Conservation (phyloP, 2,888 invertebrate genomes). For the Halocaridina rubra region DNA sequence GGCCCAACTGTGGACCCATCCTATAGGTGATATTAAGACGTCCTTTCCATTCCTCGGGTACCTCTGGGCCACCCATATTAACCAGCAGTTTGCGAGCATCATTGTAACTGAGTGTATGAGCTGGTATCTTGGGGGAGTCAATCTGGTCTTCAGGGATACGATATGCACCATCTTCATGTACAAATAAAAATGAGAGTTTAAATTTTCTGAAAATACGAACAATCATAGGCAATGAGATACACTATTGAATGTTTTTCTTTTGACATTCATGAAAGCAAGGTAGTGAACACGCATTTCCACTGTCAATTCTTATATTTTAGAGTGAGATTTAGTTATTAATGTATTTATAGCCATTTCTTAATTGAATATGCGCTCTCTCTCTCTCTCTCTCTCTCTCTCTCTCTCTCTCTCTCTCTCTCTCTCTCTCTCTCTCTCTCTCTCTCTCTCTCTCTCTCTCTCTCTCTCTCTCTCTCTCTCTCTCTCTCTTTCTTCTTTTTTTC, state of each 20-base stretch:
- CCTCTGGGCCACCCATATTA: slow-evolving; percentile 5
- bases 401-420: not conserved
- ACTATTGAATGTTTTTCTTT: not conserved
- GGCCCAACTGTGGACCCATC: slow-evolving; percentile 12
- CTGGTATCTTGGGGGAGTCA: slow-evolving; percentile 18
- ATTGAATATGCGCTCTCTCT: not conserved
- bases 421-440: too few species aligned
- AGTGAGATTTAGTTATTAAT: not conserved
- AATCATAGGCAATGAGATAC: not conserved
- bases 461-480: too few species aligned
- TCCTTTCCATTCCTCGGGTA: not conserved
- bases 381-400: not conserved
- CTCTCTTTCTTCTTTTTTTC: too few species aligned
- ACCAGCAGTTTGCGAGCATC: slow-evolving; percentile 33
- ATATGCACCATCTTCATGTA: slow-evolving; percentile 21
- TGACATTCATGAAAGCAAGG: not conserved
- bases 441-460: too few species aligned
- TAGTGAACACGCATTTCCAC: not conserved
- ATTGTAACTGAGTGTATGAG: slow-evolving; percentile 25
- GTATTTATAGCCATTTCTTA: not conserved
- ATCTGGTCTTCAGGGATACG: slow-evolving; percentile 26
- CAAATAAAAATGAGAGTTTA: too few species aligned
- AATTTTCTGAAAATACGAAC: not conserved
- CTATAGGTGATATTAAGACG: slow-evolving; percentile 12
- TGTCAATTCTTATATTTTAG: not conserved